Conservation (phyloP, 2,113 vertebrate genomes). For the Rhagologus leucostigma region DNA sequence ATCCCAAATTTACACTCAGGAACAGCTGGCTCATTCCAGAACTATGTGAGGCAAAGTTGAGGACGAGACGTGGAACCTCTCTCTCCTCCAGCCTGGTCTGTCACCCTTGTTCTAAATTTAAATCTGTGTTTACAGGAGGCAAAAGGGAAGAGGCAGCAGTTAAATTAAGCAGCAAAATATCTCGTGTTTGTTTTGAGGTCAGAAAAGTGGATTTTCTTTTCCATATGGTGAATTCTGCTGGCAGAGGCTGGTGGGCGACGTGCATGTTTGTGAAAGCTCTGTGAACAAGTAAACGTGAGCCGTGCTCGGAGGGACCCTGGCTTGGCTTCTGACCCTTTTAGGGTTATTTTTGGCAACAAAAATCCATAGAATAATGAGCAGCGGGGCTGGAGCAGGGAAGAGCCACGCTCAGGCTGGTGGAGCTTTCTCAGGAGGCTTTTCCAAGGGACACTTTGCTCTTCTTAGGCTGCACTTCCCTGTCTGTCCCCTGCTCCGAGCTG, state of each 20-base stretch:
- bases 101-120: constrained; percentile 1
- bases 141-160: background rate
- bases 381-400: background rate
- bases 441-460: background rate
- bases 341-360: constrained; percentile 32
- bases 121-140: background rate
- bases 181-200: background rate
- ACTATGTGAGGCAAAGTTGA: constrained; percentile 11
- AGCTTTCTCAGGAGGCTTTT: background rate
- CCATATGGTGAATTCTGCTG: background rate
- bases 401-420: background rate
- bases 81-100: background rate
- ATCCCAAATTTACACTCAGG: background rate
- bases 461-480: background rate
- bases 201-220: background rate
- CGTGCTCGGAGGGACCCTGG: background rate
- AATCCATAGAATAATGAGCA: background rate
- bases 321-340: background rate
- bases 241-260: background rate
- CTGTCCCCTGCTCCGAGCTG: background rate
- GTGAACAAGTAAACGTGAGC: background rate
- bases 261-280: background rate
- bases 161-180: background rate
- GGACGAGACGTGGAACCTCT: background rate
- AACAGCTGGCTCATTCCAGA: background rate